Evolutionary conservation across 2,113 vertebrate species (phyloP), one percentile per base, ranked within the genome.

Genomic region (Lates calcarifer): DNA sequence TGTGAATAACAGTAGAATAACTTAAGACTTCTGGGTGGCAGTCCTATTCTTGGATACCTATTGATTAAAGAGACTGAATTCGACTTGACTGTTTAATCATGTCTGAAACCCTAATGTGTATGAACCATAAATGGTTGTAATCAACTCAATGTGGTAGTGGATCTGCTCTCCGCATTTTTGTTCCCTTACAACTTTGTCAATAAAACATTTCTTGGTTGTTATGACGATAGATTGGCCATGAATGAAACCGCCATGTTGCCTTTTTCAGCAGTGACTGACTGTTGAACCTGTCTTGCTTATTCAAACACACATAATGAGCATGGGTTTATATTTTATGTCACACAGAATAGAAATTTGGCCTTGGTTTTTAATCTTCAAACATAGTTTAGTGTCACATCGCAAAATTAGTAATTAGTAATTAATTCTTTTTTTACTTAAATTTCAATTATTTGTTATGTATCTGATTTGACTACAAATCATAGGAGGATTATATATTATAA

Each of bases 21-120:
- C 17, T 67, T 31, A 45, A 63, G 43, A 62, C 22, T 63, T 70
- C 7, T 60, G n/a, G 62, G 47, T 56, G 68, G 26, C 63, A 37
- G 73, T n/a, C 18, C 65, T 85, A 75, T 84, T 82, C 24, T 73
- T 73, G 49, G 71, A 78, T 20, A 49, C 33, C 8, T 5, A 37
- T 37, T 63, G 67, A 75, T 64, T 41, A 65, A 77, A 65, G 20
- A 10, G 11, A 68, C 33, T 41, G 18, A 33, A 84, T 75, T 62
- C 58, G 67, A 74, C 39, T 55, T 20, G 22, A 18, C 55, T 67
- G 22, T 77, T 78, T 79, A 69, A 81, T 80, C 35, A n/a, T 57
- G 49, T 28, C 47, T 49, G 1, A 71, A 55, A 45, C 37, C 58
- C 63, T 29, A 69, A 70, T 61, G 33, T 66, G 55, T 77, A 67